Conservation (phyloP, 1,140 invertebrate species). For the Solen grandis region DNA sequence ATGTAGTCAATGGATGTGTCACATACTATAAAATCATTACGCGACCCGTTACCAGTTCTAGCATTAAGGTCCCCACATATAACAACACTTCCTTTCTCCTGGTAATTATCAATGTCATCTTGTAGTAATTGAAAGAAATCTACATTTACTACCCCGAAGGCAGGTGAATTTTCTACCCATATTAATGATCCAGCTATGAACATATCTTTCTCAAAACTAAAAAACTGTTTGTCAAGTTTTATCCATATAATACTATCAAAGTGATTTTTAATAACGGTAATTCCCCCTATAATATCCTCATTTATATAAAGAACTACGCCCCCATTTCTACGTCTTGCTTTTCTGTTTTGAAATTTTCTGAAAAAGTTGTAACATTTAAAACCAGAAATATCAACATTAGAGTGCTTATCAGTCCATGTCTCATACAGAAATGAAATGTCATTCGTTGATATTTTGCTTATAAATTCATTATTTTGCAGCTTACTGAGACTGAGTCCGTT, state of each 20-base stretch:
- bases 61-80: conserved; percentile 20
- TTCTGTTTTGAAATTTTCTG: conserved; percentile 22
- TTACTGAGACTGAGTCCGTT: too few species aligned
- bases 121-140: conserved; percentile 14
- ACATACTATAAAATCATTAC: conserved; percentile 5
- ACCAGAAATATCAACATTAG: not conserved
- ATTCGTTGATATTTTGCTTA: not conserved
- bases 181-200: not conserved
- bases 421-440: conserved; percentile 27
- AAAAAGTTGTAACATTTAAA: conserved; percentile 15
- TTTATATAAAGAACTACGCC: not conserved
- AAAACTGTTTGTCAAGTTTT: conserved; percentile 12
- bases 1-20: not conserved
- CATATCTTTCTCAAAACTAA: too few species aligned
- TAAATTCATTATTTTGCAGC: too few species aligned
- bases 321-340: not conserved
- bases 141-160: not conserved
- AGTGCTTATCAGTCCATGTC: not conserved
- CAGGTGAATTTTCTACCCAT: conserved; percentile 17
- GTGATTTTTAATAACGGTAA: conserved; percentile 11
- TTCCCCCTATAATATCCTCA: not conserved
- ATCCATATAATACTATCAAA: conserved; percentile 24
- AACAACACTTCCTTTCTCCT: not conserved
- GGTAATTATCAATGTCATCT: conserved; percentile 1
- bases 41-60: not conserved